These are phyloP conservation scores for Siniperca chuatsi DNA, from an alignment of 2,113 vertebrate genomes.

Conservation along the genomic window DNA sequence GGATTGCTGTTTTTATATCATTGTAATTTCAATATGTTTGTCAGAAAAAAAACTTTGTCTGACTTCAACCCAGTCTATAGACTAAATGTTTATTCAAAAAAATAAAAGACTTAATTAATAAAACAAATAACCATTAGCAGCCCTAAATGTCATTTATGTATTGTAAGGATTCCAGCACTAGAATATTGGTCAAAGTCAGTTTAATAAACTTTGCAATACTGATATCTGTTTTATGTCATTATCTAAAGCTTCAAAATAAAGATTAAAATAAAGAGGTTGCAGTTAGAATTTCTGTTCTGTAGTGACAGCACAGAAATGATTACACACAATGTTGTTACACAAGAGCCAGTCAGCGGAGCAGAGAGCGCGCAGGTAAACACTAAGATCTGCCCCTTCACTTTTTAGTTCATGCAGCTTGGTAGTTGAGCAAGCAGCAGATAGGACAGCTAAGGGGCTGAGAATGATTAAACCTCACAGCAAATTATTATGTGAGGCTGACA, in stretches of 20 bases:
- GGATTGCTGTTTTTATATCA: not conserved
- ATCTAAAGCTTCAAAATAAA: not conserved
- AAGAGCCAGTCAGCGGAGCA: conserved; percentile 24
- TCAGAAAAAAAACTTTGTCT: too few relatives aligned
- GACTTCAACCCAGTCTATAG: too few relatives aligned
- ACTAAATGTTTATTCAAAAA: too few relatives aligned
- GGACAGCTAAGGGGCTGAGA: not conserved
- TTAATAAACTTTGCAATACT: not conserved
- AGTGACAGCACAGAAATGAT: not conserved
- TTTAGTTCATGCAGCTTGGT: not conserved
- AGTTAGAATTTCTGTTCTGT: not conserved
- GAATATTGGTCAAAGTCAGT: not conserved
- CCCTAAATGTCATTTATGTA: not conserved
- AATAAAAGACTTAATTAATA: too few relatives aligned
- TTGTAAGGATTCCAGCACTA: too few relatives aligned
- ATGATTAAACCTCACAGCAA: conserved; percentile 52
- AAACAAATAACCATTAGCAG: not conserved
- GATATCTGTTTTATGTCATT: not conserved
- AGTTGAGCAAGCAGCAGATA: not conserved
- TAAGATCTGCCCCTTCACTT: not conserved
- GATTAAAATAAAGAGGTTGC: too few relatives aligned
- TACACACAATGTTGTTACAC: not conserved
- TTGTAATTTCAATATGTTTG: not conserved
- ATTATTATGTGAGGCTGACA: conserved; percentile 23
- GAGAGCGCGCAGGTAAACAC: conserved; percentile 39